A percentile compares a stretch with the other conserved stretches of the same genome.
Conservation (phyloP, 92 coral and sea anemone species). For the Phymanthus crucifer region DNA sequence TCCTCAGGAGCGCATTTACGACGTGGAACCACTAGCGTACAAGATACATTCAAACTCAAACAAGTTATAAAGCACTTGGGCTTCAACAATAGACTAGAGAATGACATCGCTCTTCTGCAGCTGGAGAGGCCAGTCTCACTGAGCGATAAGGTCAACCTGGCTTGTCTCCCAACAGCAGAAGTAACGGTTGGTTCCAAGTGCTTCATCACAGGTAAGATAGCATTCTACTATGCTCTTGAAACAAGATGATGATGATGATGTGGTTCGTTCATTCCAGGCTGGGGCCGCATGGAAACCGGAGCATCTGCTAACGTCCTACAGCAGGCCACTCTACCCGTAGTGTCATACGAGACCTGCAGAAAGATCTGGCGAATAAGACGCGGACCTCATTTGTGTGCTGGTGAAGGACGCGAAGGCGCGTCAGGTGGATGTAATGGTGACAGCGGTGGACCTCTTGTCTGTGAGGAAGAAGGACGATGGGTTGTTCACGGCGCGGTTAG, state of each 20-base stretch:
- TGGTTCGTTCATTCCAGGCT: constrained; percentile 63
- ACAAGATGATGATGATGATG: background rate
- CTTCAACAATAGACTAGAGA: constrained; percentile 41
- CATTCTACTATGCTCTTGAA: background rate
- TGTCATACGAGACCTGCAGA: constrained; percentile 52
- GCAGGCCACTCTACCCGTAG: constrained; percentile 64
- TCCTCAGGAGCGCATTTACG: background rate
- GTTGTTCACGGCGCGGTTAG: constrained; percentile 79
- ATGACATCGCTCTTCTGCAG: constrained; percentile 77
- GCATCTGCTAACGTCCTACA: constrained; percentile 62
- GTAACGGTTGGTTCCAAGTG: constrained; percentile 58
- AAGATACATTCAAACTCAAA: constrained; percentile 46
- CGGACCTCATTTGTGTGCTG: constrained; percentile 67
- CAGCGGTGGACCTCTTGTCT: constrained; percentile 74
- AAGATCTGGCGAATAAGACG: constrained; percentile 47
- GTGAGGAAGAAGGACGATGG: constrained; percentile 68
- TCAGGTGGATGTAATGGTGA: constrained; percentile 77
- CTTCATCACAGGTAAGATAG: constrained; percentile 70
- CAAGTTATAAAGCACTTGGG: constrained; percentile 56
- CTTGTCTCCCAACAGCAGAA: constrained; percentile 61
- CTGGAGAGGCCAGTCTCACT: constrained; percentile 45
- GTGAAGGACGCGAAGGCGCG: constrained; percentile 49
- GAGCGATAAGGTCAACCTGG: constrained; percentile 66
- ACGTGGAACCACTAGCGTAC: constrained; percentile 60
- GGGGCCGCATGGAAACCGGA: constrained; percentile 65